Evolutionary conservation across 1,140 invertebrate species (phyloP).

Genomic region (Arctopsyche grandis): DNA sequence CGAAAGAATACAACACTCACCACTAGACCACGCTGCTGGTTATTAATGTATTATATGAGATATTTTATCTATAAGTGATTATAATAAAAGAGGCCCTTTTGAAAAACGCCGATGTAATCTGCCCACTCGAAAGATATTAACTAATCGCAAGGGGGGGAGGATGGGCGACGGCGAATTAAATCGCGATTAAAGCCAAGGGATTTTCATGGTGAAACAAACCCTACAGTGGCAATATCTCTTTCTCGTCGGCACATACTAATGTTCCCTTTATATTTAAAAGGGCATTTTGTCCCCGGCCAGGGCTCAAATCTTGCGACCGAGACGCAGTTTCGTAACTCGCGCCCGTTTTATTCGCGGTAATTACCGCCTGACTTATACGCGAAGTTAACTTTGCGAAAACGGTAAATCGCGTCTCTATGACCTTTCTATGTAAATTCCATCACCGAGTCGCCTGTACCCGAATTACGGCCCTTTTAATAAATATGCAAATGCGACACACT

Average conservation of each 20-base stretch:
- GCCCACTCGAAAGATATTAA: too few species aligned
- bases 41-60: too few species aligned
- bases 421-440: constrained; percentile 27
- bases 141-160: too few species aligned
- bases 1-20: too few species aligned
- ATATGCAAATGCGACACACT: neutral
- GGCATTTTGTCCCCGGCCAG: constrained; percentile 15
- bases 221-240: too few species aligned
- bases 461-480: constrained; percentile 21
- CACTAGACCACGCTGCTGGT: too few species aligned
- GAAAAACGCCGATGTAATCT: too few species aligned
- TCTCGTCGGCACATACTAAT: neutral
- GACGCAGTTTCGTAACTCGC: constrained; percentile 22
- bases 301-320: neutral
- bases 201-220: too few species aligned
- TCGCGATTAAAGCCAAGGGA: too few species aligned
- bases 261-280: constrained; percentile 14
- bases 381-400: constrained; percentile 25
- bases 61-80: too few species aligned
- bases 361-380: constrained; percentile 23
- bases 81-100: too few species aligned
- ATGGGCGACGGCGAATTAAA: too few species aligned
- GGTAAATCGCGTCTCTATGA: constrained; percentile 30
- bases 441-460: constrained; percentile 5
- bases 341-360: constrained; percentile 21